phyloP scores from a whole-genome alignment of 2,888 invertebrate species.

The Parapristionchus giblindavisi region DNA sequence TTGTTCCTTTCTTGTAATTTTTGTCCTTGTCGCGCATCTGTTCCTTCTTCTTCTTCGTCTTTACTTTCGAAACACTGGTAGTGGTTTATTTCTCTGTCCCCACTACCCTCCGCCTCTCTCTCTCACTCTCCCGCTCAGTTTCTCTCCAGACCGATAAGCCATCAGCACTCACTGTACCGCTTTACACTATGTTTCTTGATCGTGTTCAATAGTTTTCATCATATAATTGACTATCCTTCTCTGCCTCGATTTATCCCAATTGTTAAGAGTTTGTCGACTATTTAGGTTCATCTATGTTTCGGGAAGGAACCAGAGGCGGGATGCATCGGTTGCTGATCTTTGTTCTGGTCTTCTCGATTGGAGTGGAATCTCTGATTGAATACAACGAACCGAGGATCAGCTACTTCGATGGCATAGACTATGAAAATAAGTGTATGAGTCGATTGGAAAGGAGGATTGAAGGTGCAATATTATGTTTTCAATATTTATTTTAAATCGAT shows the following conservation, averaged over 20 bases:
- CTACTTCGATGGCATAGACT: constrained; percentile 54
- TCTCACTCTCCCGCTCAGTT: background rate
- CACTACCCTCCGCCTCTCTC: too few relatives aligned
- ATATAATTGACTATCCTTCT: background rate
- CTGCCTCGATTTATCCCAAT: background rate
- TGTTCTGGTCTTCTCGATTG: background rate
- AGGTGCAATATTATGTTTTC: constrained; percentile 31
- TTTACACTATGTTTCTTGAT: too few relatives aligned
- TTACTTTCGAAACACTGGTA: too few relatives aligned
- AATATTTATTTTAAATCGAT: background rate
- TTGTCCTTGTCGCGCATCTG: background rate
- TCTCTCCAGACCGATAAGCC: background rate
- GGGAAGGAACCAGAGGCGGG: background rate
- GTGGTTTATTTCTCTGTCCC: too few relatives aligned
- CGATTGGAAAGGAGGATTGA: constrained; percentile 51
- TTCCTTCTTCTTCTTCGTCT: background rate
- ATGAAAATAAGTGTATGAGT: constrained; percentile 50
- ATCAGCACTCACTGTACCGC: background rate
- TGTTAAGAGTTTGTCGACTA: too few relatives aligned
- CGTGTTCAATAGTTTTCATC: background rate
- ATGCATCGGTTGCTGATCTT: background rate
- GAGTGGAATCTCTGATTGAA: background rate
- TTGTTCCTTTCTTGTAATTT: too few relatives aligned
- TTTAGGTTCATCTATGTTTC: background rate
- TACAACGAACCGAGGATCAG: constrained; percentile 24